These are phyloP conservation scores for Cyprinella venusta DNA, from an alignment of 2,797 vertebrate species.

Conservation along the genomic window DNA sequence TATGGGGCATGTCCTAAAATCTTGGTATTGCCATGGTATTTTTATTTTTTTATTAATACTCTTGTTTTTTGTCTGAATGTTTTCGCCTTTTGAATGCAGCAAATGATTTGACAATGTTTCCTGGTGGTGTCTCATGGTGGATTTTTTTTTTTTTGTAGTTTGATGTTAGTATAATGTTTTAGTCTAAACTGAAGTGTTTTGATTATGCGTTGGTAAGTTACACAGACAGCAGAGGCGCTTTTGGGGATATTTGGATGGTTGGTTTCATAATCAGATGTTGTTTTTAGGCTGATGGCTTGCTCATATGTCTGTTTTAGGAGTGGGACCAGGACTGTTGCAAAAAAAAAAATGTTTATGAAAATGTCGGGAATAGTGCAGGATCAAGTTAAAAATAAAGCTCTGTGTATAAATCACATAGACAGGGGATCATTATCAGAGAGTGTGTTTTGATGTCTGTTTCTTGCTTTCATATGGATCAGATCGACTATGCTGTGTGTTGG, in stretches of 20 bases:
- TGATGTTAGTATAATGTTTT: not conserved
- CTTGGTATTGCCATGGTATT: not conserved
- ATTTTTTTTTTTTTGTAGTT: not conserved
- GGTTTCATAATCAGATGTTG: slow-evolving; percentile 6
- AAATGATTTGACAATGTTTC: not conserved
- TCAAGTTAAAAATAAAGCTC: not conserved
- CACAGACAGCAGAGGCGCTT: not conserved
- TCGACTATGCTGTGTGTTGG: slow-evolving; percentile 6
- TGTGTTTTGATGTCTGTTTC: not conserved
- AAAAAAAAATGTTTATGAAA: not conserved
- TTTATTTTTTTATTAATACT: not conserved
- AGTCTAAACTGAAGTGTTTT: not conserved
- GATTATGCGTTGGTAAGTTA: slow-evolving; percentile 7
- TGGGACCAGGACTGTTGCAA: not conserved
- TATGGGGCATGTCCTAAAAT: not conserved
- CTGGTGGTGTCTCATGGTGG: not conserved
- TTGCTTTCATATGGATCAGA: not conserved
- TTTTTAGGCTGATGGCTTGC: slow-evolving; percentile 10
- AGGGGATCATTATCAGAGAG: not conserved
- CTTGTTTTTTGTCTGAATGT: not conserved
- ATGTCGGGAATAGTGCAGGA: not conserved
- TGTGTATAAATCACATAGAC: not conserved
- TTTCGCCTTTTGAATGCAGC: not conserved
- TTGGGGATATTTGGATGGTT: not conserved
- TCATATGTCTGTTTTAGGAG: not conserved